Percentiles rank a stretch among this genome's conserved stretches.
phyloP scores from a whole-genome alignment of 2,113 vertebrate species.

The Scytalopus superciliaris region DNA sequence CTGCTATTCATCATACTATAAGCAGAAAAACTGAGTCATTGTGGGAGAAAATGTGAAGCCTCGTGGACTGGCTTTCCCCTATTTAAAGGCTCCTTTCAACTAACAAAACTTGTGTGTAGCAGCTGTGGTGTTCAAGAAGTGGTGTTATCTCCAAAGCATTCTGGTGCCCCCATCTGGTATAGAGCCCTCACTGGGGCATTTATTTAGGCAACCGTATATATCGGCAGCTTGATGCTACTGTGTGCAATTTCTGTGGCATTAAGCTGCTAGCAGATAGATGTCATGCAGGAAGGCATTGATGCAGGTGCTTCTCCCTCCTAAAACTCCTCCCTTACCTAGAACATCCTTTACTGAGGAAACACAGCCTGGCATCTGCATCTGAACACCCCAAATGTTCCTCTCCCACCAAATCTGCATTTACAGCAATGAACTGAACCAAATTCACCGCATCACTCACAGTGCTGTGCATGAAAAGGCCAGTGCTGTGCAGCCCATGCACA shows the following conservation, averaged over 20 bases:
- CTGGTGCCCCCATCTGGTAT: neutral
- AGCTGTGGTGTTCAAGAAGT: neutral
- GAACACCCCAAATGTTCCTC: neutral
- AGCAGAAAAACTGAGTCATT: neutral
- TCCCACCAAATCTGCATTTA: neutral
- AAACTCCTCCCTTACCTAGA: neutral
- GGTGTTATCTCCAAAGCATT: neutral
- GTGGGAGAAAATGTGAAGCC: neutral
- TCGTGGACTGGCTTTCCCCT: neutral
- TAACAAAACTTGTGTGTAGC: neutral
- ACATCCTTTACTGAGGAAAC: neutral
- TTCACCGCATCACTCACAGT: accelerated
- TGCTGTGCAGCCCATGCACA: neutral
- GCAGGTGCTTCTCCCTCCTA: neutral
- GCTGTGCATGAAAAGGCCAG: neutral
- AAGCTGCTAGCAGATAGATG: neutral
- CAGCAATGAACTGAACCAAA: neutral
- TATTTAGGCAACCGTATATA: neutral
- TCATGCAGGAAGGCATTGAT: accelerated
- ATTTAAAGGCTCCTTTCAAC: neutral
- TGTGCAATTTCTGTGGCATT: neutral
- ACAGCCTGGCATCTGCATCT: neutral
- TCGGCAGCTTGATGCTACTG: neutral
- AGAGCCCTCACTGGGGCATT: neutral
- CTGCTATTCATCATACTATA: neutral